Conservation (phyloP, 35 echinoderm and acorn worm species). For the Lytechinus pictus region DNA sequence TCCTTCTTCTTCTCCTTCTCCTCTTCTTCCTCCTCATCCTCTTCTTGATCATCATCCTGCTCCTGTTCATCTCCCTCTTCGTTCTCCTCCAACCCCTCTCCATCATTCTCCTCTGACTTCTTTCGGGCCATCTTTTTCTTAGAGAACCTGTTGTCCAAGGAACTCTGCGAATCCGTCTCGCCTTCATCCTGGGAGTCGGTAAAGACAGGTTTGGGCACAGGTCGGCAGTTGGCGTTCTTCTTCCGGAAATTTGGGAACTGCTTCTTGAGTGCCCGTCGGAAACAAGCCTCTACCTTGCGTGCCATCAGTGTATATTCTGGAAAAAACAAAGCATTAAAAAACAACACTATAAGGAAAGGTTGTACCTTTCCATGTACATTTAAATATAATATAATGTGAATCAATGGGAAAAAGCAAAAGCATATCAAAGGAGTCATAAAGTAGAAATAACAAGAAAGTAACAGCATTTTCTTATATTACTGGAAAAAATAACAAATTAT, state of each 20-base stretch:
- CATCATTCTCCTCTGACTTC: background rate
- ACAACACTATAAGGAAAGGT: background rate
- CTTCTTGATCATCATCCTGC: background rate
- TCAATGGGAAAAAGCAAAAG: too few species aligned
- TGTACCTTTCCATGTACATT: too few species aligned
- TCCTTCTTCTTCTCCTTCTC: background rate
- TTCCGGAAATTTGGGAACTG: slow-evolving; percentile 38
- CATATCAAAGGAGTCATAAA: too few species aligned
- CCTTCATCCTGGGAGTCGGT: slow-evolving; percentile 38
- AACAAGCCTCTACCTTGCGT: slow-evolving; percentile 59
- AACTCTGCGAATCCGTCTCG: slow-evolving; percentile 8
- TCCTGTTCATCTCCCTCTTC: background rate
- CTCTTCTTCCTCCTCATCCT: slow-evolving; percentile 7
- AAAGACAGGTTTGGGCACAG: background rate
- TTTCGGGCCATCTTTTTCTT: background rate
- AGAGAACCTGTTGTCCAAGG: background rate
- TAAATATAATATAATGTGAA: too few species aligned
- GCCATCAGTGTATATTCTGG: slow-evolving; percentile 73
- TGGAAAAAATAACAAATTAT: too few species aligned
- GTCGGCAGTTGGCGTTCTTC: slow-evolving; percentile 51
- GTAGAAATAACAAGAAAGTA: too few species aligned
- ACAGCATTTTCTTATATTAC: too few species aligned
- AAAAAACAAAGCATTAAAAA: slow-evolving; percentile 15
- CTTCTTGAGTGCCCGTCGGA: slow-evolving; percentile 41
- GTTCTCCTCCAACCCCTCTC: background rate